phyloP scores from a whole-genome alignment of 2,113 vertebrate species.

The Etia nguti region DNA sequence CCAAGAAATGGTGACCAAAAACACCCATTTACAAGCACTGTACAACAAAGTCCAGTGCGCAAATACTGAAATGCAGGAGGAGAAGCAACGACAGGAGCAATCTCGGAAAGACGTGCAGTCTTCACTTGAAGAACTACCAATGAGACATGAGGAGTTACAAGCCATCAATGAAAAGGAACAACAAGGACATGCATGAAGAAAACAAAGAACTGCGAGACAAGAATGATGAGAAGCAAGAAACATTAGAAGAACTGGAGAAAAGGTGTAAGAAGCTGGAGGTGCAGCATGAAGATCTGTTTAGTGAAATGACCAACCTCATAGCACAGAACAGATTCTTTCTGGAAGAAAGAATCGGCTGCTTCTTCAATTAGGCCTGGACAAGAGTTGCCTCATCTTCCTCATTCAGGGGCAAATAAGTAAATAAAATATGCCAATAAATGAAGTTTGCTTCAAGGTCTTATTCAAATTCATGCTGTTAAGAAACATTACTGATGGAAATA shows the following conservation, averaged over 20 bases:
- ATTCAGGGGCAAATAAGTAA: not conserved
- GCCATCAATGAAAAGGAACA: not conserved
- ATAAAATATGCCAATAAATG: not conserved
- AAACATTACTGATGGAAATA: not conserved
- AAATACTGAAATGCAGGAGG: not conserved
- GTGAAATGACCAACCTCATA: not conserved
- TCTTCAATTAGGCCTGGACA: not conserved
- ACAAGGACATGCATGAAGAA: not conserved
- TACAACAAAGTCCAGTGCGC: not conserved
- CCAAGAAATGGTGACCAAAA: not conserved
- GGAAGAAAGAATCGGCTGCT: not conserved
- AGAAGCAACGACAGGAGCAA: not conserved
- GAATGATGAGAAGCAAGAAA: not conserved
- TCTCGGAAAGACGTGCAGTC: accelerated
- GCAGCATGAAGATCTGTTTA: not conserved
- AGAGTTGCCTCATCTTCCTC: not conserved
- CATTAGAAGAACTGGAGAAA: not conserved
- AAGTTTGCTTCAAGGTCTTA: not conserved
- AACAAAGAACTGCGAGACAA: not conserved
- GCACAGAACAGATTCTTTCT: accelerated
- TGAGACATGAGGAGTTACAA: not conserved
- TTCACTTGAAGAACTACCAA: not conserved
- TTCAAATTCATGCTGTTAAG: not conserved
- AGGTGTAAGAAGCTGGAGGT: not conserved
- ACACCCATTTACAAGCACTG: not conserved